Evolutionary conservation across 2,888 invertebrate species (phyloP).

Genomic region (Drosophila neutralis): DNA sequence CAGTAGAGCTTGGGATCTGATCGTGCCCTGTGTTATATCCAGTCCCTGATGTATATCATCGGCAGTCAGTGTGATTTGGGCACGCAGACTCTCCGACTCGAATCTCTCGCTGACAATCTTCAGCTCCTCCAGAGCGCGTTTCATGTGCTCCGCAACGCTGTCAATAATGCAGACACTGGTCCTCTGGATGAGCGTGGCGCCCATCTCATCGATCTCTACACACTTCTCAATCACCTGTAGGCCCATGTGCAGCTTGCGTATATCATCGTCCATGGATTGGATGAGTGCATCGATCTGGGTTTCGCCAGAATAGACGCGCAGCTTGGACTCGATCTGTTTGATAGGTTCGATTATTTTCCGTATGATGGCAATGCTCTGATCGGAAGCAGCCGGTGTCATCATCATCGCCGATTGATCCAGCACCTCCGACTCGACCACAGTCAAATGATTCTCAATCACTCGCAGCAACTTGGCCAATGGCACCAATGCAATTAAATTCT

Average conservation of each 20-base stretch:
- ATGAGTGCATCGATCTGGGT: constrained; percentile 84
- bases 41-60: constrained; percentile 86
- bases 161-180: constrained; percentile 89
- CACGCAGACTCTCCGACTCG: constrained; percentile 84
- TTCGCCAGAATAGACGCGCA: constrained; percentile 86
- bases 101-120: constrained; percentile 85
- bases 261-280: constrained; percentile 87
- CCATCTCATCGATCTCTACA: constrained; percentile 88
- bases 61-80: constrained; percentile 85
- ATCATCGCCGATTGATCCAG: constrained; percentile 88
- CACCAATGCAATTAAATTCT: constrained; percentile 84
- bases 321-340: constrained; percentile 88
- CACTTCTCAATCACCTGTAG: constrained; percentile 89
- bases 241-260: constrained; percentile 88
- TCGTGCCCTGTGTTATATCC: constrained; percentile 86
- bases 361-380: constrained; percentile 88
- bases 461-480: constrained; percentile 84
- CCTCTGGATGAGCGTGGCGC: constrained; percentile 88
- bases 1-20: constrained; percentile 86
- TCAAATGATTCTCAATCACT: constrained; percentile 86
- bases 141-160: constrained; percentile 86
- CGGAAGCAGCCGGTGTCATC: constrained; percentile 88
- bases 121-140: constrained; percentile 86
- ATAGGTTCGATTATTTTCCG: constrained; percentile 87
- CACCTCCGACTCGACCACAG: constrained; percentile 88